phyloP scores from a whole-genome alignment of 2,113 vertebrate genomes.

The Salvelinus alpinus region DNA sequence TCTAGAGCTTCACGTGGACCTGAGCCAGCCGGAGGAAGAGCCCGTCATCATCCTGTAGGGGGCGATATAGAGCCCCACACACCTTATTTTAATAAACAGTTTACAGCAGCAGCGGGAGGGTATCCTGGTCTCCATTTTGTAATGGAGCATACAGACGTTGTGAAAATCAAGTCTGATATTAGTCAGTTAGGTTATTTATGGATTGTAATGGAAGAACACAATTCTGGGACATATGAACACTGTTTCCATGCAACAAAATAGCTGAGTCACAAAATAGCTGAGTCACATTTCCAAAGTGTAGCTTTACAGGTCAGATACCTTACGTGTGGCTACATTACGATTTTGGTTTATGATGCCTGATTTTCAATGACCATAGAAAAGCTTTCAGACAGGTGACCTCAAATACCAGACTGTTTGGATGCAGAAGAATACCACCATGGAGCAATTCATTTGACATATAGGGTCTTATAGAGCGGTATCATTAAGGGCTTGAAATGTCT shows the following conservation, averaged over 20 bases:
- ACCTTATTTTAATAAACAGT: constrained; percentile 20
- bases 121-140: background rate
- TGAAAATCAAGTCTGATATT: background rate
- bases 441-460: background rate
- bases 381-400: too few relatives aligned
- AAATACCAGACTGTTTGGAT: too few relatives aligned
- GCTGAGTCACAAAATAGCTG: too few relatives aligned
- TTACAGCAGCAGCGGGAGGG: background rate
- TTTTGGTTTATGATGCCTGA: too few relatives aligned
- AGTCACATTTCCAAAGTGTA: too few relatives aligned
- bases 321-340: too few relatives aligned
- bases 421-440: too few relatives aligned
- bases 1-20: background rate
- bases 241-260: background rate
- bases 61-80: background rate
- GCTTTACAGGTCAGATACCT: too few relatives aligned
- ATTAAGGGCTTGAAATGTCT: background rate
- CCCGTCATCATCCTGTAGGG: constrained; percentile 32
- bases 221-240: background rate
- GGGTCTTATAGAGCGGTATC: background rate
- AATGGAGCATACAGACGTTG: background rate
- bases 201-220: background rate
- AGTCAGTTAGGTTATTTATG: background rate
- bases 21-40: constrained; percentile 42
- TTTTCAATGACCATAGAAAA: too few relatives aligned